Evolutionary conservation across 1,140 invertebrate genomes (phyloP), one percentile per base, ranked within the genome.

Genomic region (Cherax destructor): DNA sequence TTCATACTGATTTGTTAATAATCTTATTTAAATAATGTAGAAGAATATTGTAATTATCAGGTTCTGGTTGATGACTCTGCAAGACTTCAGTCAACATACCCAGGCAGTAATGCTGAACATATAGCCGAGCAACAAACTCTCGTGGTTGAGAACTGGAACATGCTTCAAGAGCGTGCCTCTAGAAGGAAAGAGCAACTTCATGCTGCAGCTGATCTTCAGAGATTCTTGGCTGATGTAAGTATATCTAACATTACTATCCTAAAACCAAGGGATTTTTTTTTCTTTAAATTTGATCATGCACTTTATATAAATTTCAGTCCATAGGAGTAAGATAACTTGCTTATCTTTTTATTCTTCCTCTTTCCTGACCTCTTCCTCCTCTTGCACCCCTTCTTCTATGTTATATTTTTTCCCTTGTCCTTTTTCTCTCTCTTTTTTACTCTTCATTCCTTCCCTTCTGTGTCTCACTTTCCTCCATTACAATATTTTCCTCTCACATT

Each of bases 1-100:
- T 41, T 41, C 30, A 41, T 41, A 41, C 30, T 41, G 30, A 41
- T 41, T 41, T 41, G 2, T 41, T 41, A 41, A 41, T 41, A 41
- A 41, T 41, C 30, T 41, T 41, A 41, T 41, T 41, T 41, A 41
- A 41, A 41, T 41, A 41, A 41, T 59, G 0, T 41, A 41, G 30
- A 41, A 69, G 65, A 69, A 69, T 69, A 10, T 18, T 69, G 21
- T 74, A 9, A 30, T 30, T 30, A 74, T 65, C 95, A 97, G 96
- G 96, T 97, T 1, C 95, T 99, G 0, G 97, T 99, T 7, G 98
- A 99, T 94, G 99, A 99, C 94, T 98, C 98, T 0, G 96, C 96
- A 0, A 96, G 97, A 88, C 95, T 99, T 59, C 97, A 99, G 94
- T 95, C 96, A 9, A 95, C 97, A 11, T 99, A 99, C 95, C 98